Evolutionary conservation across 1,140 invertebrate species (phyloP).

Genomic region (Nymphalis io): DNA sequence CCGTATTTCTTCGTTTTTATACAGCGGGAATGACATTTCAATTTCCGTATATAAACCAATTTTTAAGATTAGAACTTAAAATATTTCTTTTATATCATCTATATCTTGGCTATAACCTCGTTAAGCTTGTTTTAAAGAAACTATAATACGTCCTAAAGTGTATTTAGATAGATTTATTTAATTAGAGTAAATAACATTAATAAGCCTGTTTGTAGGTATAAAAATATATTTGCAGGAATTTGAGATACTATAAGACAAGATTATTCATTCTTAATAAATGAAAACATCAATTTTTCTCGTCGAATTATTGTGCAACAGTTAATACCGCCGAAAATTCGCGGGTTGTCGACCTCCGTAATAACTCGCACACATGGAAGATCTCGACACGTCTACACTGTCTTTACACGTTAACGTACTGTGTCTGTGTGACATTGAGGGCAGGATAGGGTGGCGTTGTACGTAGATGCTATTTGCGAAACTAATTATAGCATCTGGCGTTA

Average conservation of each 20-base stretch:
- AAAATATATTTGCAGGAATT: neutral
- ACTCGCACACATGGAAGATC: constrained; percentile 39
- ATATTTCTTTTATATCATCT: too few relatives aligned
- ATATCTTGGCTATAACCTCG: too few relatives aligned
- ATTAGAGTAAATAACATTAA: neutral
- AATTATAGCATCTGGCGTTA: constrained; percentile 24
- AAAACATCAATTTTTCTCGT: constrained; percentile 15
- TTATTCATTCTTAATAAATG: neutral
- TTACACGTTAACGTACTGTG: constrained; percentile 32
- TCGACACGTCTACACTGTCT: constrained; percentile 39
- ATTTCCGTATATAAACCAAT: too few relatives aligned
- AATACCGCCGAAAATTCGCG: constrained; percentile 54
- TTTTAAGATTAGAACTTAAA: too few relatives aligned
- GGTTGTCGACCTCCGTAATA: constrained; percentile 54
- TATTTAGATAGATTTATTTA: neutral
- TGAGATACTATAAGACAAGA: neutral
- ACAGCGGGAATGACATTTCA: too few relatives aligned
- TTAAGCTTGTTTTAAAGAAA: neutral
- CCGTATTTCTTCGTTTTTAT: too few relatives aligned
- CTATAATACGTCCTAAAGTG: neutral
- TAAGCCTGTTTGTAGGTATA: neutral
- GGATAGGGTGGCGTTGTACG: constrained; percentile 33
- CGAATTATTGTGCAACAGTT: constrained; percentile 56
- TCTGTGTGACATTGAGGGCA: constrained; percentile 42
- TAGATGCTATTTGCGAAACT: constrained; percentile 26